phyloP scores from a whole-genome alignment of 2,113 vertebrate genomes.

The Crypturellus undulatus region DNA sequence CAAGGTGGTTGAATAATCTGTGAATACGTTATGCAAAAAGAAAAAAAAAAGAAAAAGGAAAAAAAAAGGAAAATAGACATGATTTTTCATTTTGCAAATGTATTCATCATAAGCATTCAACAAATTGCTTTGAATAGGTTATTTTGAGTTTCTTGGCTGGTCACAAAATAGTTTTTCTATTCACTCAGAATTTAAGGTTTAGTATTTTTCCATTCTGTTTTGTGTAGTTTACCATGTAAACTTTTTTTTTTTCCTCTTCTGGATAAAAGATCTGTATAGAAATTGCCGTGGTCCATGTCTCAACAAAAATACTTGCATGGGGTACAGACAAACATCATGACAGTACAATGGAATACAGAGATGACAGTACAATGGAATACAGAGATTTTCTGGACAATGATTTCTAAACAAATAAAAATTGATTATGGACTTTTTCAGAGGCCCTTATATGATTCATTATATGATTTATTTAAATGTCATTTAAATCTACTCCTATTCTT shows the following conservation, averaged over 20 bases:
- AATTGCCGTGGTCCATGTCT: not conserved
- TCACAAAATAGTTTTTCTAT: not conserved
- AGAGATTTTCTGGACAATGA: not conserved
- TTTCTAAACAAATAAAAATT: not conserved
- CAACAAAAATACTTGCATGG: not conserved
- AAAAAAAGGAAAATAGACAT: not conserved
- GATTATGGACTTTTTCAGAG: not conserved
- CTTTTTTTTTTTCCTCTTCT: not conserved
- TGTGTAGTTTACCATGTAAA: not conserved
- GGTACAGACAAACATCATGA: not conserved
- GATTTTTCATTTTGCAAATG: not conserved
- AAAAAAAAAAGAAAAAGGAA: not conserved
- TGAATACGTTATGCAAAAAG: not conserved
- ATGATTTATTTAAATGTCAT: not conserved
- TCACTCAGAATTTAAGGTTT: not conserved
- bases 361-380: not conserved
- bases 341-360: not conserved
- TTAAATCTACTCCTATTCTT: not conserved
- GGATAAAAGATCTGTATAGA: not conserved
- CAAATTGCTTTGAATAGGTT: not conserved
- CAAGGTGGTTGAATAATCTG: not conserved
- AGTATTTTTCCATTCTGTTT: not conserved
- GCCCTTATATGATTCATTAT: not conserved
- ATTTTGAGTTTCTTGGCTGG: not conserved
- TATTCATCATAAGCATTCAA: not conserved